Conservation (phyloP, 2,797 vertebrate genomes). For the Cygnus olor region DNA sequence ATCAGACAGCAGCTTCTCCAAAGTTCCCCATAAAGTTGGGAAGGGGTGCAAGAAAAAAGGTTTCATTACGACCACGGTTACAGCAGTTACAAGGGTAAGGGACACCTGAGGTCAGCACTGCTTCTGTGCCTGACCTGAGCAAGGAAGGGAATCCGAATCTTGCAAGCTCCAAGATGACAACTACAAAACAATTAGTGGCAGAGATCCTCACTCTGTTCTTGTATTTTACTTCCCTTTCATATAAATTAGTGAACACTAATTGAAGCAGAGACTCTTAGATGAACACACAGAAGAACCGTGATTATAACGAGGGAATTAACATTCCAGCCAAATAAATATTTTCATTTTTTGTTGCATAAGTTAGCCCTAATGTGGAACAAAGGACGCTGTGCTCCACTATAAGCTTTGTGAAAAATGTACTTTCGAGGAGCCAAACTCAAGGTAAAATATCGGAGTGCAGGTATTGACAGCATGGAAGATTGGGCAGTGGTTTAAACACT, state of each 20-base stretch:
- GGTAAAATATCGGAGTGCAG: neutral
- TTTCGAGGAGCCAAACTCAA: neutral
- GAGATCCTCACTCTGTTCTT: neutral
- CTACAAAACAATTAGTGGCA: neutral
- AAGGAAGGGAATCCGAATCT: neutral
- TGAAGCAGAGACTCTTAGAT: neutral
- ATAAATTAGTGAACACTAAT: neutral
- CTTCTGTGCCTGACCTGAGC: neutral
- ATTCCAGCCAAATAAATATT: neutral
- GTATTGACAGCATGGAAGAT: neutral
- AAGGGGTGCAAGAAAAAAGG: accelerated
- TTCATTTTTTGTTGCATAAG: neutral
- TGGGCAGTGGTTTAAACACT: neutral
- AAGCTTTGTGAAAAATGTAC: neutral
- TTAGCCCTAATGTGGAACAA: neutral
- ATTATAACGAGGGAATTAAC: no score
- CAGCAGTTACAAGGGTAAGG: neutral
- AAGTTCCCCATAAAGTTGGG: neutral
- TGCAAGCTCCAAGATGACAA: neutral
- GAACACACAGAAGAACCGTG: neutral
- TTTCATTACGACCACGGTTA: accelerated
- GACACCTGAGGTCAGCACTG: neutral
- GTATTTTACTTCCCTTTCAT: neutral
- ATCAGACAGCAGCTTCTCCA: neutral
- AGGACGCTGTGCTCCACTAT: accelerated